Conservation (phyloP, 1,140 invertebrate species). For the Drosophila varians region DNA sequence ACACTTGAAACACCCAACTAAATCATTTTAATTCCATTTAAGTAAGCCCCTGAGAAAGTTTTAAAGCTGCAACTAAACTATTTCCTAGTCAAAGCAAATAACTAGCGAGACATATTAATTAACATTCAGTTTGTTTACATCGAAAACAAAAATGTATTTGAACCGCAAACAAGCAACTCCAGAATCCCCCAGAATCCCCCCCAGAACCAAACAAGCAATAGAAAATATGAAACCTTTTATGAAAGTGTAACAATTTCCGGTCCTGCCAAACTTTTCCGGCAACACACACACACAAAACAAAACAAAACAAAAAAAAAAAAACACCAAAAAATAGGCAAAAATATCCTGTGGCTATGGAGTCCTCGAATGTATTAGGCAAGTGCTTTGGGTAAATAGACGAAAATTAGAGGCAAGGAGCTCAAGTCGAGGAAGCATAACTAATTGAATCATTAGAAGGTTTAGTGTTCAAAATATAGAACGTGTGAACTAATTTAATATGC, state of each 20-base stretch:
- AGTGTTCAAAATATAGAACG: neutral
- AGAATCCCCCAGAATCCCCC: neutral
- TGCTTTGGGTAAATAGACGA: neutral
- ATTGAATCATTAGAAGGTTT: neutral
- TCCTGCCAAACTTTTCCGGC: too few relatives aligned
- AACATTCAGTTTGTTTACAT: neutral
- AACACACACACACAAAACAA: too few relatives aligned
- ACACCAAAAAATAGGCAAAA: neutral
- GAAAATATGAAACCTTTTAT: neutral
- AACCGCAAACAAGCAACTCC: neutral
- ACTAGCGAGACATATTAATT: too few relatives aligned
- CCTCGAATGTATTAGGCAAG: neutral
- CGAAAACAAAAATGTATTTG: neutral
- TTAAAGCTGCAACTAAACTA: too few relatives aligned
- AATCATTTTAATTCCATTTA: too few relatives aligned
- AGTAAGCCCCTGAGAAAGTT: too few relatives aligned
- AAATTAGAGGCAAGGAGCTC: neutral
- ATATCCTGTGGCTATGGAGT: neutral
- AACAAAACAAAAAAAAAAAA: neutral
- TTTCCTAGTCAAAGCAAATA: too few relatives aligned
- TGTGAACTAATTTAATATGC: too few relatives aligned
- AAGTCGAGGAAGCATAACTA: neutral
- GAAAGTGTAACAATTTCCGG: neutral
- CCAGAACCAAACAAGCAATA: neutral
- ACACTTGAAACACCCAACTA: too few relatives aligned